Evolutionary conservation across 2,797 vertebrate species (phyloP), one percentile per base, ranked within the genome.

Genomic region (Poeciliopsis paucimaculata): DNA sequence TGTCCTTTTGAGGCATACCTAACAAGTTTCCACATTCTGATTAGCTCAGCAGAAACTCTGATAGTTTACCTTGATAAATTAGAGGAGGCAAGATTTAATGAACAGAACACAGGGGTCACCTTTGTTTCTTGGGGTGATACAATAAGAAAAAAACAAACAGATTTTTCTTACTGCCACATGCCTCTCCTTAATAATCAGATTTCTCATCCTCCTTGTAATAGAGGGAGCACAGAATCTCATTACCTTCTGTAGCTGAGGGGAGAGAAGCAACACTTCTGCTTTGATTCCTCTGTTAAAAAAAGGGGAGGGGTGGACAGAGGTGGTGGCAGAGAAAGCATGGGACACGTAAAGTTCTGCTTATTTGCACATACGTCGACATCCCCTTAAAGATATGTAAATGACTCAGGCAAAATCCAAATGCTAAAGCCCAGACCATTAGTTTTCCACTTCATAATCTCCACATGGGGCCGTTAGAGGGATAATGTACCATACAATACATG

Each of bases 401-500:
- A 97, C 95, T 96, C 94, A 93, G 95, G 95, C 96, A 95, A 97
- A 97, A 97, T 96, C 96, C 96, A 97, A 98, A 97, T 97, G 97
- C 96, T 97, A 97, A 97, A 98, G 97, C 98, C 97, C 97, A 98
- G 97, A 97, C 98, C 97, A 98, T 99, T 99, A 98, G 97, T 98
- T 98, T 98, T 98, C 97, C 97, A 98, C 97, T 98, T 98, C 97
- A 97, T 97, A 96, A 98, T 97, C 97, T 97, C 98, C 97, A 97
- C 97, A 98, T 97, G 98, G 97, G 97, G 97, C 97, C 97, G 98
- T 99, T 99, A 98, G 97, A 95, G 97, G 96, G 97, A 99, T 99
- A 99, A 99, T 99, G 98, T 99, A 98, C 97, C 98, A 97, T 99
- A 98, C 97, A 96, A 97, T 98, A 97, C 96, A 97, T 95, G 97